Evolutionary conservation across 2,797 vertebrate genomes (phyloP), one percentile per base, ranked within the genome.

Genomic region (Fringilla coelebs): DNA sequence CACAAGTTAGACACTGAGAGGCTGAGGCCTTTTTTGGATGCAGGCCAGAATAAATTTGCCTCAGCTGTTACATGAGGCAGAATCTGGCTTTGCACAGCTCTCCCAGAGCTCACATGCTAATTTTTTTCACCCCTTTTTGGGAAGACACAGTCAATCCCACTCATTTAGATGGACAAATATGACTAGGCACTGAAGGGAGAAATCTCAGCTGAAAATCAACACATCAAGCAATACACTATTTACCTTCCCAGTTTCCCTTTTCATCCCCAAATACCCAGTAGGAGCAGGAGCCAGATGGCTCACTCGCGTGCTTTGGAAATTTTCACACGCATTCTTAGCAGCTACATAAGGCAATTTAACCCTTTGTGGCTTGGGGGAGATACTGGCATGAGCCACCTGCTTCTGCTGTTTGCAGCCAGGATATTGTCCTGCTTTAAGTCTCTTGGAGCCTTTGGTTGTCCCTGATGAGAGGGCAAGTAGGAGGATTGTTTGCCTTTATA

Each of bases 81-180:
- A 9, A 19, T 34, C 52, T 36, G 62, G 74, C 83, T 90, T 89
- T 90, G 61, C 83, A 86, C 31, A 71, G 70, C 71, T 93, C 60
- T 54, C 85, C 70, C 38, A 76, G 43, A 68, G 89, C 24, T 91
- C 58, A 34, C 32, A 11, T 54, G 36, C 48, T 80, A 68, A 81
- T 94, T 67, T 82, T 22, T 11, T 6, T 6, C 2, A 6, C 28
- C 19, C 2, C 6, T 67, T 82, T 89, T 70, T 38, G 46, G 58
- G 55, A 93, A 52, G 77, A 74, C 76, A 58, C n/a, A 76, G 80
- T 93, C 93, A 90, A 93, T 93, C 89, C 89, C 81, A 48, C 88
- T 96, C 89, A 80, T 87, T 95, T 95, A 94, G 71, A 18, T 94
- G 83, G 83, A 61, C 95, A 96, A 94, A 93, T 74, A 93, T 7